Conservation (phyloP, 2,113 vertebrate genomes). For the pig (Sus scrofa) region DNA sequence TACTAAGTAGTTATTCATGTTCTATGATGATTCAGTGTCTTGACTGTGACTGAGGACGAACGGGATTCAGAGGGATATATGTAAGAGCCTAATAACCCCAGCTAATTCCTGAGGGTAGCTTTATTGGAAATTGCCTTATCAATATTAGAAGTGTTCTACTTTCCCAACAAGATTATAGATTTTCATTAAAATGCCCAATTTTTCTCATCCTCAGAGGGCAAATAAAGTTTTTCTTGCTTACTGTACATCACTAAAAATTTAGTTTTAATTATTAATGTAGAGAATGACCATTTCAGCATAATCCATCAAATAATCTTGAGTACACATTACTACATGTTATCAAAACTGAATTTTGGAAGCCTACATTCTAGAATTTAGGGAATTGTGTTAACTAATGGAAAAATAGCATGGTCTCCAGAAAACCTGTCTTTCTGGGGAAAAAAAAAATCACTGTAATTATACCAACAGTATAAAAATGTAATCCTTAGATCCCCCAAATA, state of each 20-base stretch:
- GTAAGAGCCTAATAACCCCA: background rate
- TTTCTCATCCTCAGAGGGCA: background rate
- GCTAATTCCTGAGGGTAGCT: background rate
- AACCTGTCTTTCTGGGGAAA: background rate
- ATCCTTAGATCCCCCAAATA: background rate
- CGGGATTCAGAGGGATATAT: background rate
- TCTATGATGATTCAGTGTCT: background rate
- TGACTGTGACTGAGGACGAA: background rate
- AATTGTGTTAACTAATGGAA: background rate
- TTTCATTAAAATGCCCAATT: constrained; percentile 31
- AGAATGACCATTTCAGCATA: background rate
- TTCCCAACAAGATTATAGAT: background rate
- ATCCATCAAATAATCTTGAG: background rate
- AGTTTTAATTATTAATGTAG: constrained; percentile 28
- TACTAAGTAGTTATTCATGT: background rate
- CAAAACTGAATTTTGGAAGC: constrained; percentile 14
- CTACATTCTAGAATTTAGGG: background rate
- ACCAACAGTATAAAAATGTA: constrained; percentile 14
- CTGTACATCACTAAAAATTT: background rate
- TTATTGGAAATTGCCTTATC: background rate
- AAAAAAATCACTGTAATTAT: background rate
- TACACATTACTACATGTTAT: background rate
- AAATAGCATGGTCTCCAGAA: background rate
- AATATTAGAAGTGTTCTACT: background rate
- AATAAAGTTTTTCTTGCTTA: background rate